Conservation (phyloP, 2,888 invertebrate genomes). For the Pollenia amentaria region DNA sequence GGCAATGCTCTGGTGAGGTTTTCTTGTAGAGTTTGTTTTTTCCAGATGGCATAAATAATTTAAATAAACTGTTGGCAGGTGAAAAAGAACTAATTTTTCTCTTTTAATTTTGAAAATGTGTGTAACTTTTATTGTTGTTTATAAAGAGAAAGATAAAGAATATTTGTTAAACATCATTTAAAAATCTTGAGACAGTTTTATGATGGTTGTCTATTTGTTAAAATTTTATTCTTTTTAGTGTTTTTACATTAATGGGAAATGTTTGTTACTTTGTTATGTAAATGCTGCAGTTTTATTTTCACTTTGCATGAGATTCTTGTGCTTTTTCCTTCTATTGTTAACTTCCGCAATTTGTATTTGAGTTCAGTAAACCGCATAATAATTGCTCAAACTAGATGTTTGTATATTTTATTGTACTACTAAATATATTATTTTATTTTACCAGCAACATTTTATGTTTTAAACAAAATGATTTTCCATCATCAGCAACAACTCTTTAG, state of each 20-base stretch:
- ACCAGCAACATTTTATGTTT: constrained; percentile 40
- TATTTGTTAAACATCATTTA: constrained; percentile 26
- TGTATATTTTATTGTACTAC: background rate
- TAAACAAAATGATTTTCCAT: constrained; percentile 44
- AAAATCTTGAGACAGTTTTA: constrained; percentile 56
- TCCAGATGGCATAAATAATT: constrained; percentile 32
- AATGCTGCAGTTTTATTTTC: constrained; percentile 37
- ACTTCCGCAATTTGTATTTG: constrained; percentile 74
- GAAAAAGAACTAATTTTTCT: background rate
- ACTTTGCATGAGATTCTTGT: constrained; percentile 40
- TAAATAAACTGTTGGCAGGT: constrained; percentile 41
- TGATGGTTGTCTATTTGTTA: constrained; percentile 35
- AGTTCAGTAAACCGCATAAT: constrained; percentile 77
- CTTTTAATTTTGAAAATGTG: background rate
- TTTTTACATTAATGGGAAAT: constrained; percentile 36
- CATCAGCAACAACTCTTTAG: constrained; percentile 21
- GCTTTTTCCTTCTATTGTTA: constrained; percentile 37
- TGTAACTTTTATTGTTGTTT: background rate
- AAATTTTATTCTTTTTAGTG: constrained; percentile 36
- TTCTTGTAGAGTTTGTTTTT: background rate
- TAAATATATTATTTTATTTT: constrained; percentile 11
- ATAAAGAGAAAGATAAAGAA: background rate
- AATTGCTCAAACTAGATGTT: constrained; percentile 69
- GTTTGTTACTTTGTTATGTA: constrained; percentile 37
- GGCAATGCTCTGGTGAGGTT: background rate